Evolutionary conservation across 1,140 invertebrate species (phyloP).

Genomic region (Zaprionus africanus): DNA sequence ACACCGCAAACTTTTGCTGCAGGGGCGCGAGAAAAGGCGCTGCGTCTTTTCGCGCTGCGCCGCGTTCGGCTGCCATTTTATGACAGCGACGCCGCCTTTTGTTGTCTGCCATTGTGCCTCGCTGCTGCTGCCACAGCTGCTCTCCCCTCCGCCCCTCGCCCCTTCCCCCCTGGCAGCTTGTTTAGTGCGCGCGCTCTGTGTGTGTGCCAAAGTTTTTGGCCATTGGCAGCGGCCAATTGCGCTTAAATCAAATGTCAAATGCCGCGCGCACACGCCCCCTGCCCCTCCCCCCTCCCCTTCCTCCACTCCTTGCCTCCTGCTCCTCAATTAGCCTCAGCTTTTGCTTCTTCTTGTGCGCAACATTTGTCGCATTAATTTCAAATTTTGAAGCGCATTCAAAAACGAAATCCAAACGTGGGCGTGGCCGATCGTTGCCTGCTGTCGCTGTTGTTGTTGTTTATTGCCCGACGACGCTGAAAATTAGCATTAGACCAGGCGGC

Average conservation of each 20-base stretch:
- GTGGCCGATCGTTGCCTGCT: neutral
- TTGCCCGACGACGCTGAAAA: constrained; percentile 62
- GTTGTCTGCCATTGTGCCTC: constrained; percentile 51
- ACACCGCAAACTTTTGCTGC: constrained; percentile 49
- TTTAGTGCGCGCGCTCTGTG: neutral
- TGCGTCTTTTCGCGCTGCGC: constrained; percentile 31
- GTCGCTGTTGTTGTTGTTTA: constrained; percentile 52
- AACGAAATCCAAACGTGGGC: constrained; percentile 42
- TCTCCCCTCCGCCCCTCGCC: too few species aligned
- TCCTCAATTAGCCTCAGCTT: constrained; percentile 25
- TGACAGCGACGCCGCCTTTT: constrained; percentile 58
- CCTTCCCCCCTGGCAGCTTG: neutral
- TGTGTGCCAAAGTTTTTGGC: constrained; percentile 32
- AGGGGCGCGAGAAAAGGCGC: constrained; percentile 35
- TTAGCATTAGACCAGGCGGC: constrained; percentile 64
- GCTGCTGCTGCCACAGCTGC: too few species aligned
- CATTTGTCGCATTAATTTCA: constrained; percentile 74
- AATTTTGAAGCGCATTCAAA: constrained; percentile 69
- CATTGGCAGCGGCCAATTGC: constrained; percentile 29
- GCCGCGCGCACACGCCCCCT: neutral
- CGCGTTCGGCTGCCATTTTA: constrained; percentile 68
- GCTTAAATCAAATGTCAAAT: constrained; percentile 56
- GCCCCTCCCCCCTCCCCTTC: neutral
- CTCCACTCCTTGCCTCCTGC: neutral
- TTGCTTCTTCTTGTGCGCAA: constrained; percentile 17